phyloP scores from a whole-genome alignment of 2,888 invertebrate species.

The Cyclophora punctaria region DNA sequence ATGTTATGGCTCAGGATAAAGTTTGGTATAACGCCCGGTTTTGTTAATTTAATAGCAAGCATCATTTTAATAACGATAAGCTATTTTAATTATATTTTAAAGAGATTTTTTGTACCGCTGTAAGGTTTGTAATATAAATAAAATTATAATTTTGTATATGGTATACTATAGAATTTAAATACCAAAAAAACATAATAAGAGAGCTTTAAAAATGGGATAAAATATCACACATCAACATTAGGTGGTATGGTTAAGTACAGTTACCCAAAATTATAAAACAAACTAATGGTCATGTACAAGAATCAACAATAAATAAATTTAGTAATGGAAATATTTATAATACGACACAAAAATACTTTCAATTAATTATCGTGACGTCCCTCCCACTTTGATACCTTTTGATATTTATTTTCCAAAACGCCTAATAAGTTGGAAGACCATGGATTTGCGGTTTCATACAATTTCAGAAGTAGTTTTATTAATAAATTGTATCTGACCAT shows the following conservation, averaged over 20 bases:
- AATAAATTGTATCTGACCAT: conserved; percentile 45
- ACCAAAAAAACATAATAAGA: conserved; percentile 39
- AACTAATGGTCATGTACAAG: conserved; percentile 52
- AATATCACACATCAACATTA: conserved; percentile 64
- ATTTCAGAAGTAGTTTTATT: conserved; percentile 18
- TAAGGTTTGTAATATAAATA: conserved; percentile 9
- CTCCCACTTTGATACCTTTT: conserved; percentile 6
- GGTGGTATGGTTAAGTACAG: conserved; percentile 69
- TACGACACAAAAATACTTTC: conserved; percentile 14
- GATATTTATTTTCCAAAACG: conserved; percentile 30
- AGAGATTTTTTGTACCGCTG: conserved; percentile 20
- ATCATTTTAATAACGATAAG: conserved; percentile 8
- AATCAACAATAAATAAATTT: conserved; percentile 12
- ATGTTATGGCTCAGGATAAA: conserved; percentile 52
- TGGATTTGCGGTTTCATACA: conserved; percentile 33
- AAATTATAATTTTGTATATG: conserved; percentile 12
- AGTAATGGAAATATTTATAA: conserved; percentile 6
- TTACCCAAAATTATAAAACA: conserved; percentile 35
- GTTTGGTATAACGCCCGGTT: conserved; percentile 30
- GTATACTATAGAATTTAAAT: conserved; percentile 13
- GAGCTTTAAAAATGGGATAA: conserved; percentile 51
- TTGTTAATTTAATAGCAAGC: conserved; percentile 22
- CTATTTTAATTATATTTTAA: conserved; percentile 4
- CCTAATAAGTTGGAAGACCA: conserved; percentile 48
- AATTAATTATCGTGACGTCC: conserved; percentile 3